Base-by-base conservation (phyloP, 2,888 invertebrate species). In the Agriopis aurantiaria region DNA sequence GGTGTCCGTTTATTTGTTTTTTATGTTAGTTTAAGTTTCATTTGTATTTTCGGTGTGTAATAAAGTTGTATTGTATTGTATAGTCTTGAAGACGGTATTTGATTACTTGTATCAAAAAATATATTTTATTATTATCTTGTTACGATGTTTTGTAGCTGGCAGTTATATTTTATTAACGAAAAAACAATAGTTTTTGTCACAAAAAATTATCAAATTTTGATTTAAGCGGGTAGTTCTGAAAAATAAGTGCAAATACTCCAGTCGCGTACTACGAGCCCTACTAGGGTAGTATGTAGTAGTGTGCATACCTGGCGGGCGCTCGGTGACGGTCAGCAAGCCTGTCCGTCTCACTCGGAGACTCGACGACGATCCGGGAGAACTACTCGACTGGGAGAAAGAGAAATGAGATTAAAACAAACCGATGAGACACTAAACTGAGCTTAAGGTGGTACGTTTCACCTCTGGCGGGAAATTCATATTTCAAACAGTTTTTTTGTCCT, bases 251-350 rank as follows among this genome's bases (percentile, higher is more conserved):
- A 55, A 40, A 55, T 55, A 55, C 55, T 55, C 55, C n/a, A 55
- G 55, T 40, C 40, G 12, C 12, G 33, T 55, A 40, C 8, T 14
- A 43, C 41, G 1, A 53, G 7, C 0, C 11, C 5, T 53, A 53
- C 8, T 6, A 3, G 10, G n/a, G 12, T 40, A 55, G 53, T 12
- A 14, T 17, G 17, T 43, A 43, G 56, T 45, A 55, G 49, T 46
- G 41, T 5, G 10, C 33, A 69, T 93, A 98, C 98, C 98, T 90
- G 98, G 98, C 17, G 97, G 97, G 74, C 98, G 92, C 87, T 98
- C 98, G 81, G 97, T 97, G 41, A 98, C 98, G 0, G 98, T 97
- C 45, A 97, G 95, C 11, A 98, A 95, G 76, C 98, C 98, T 7
- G 97, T 97, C 68, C 98, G 95, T 77, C 98, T 95, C 55, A 97